phyloP scores from a whole-genome alignment of 2,797 vertebrate genomes.

The Phataginus tricuspis region DNA sequence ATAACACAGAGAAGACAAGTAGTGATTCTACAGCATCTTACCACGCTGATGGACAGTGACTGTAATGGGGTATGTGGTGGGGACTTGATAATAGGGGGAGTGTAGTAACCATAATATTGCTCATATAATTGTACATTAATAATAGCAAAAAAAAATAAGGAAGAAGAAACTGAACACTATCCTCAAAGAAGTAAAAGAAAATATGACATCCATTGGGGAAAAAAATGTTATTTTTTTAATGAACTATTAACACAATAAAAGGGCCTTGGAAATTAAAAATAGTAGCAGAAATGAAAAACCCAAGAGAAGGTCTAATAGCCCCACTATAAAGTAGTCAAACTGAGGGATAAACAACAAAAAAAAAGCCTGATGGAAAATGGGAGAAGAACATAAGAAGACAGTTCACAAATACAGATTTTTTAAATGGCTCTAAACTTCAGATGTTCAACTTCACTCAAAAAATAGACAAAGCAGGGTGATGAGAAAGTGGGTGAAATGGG shows the following conservation, averaged over 20 bases:
- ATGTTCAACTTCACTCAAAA: background rate
- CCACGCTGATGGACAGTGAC: too few species aligned
- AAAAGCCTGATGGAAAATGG: background rate
- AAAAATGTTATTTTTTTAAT: background rate
- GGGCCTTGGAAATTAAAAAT: background rate
- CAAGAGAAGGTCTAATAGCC: background rate
- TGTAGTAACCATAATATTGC: too few species aligned
- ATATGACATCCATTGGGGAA: background rate
- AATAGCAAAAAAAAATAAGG: background rate
- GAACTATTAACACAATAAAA: background rate
- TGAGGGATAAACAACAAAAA: conserved; percentile 41
- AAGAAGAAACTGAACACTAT: background rate
- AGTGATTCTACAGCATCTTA: too few species aligned
- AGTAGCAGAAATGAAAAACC: background rate
- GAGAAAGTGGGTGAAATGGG: background rate
- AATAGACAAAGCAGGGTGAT: background rate
- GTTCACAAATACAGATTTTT: conserved; percentile 29
- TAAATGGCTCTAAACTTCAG: background rate
- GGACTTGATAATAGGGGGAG: too few species aligned
- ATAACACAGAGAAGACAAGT: too few species aligned
- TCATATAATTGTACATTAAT: too few species aligned
- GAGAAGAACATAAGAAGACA: background rate
- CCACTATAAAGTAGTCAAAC: background rate
- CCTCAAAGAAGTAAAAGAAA: background rate
- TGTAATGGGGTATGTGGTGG: too few species aligned